Base-by-base conservation (phyloP, 2,888 invertebrate species). In the Phalera bucephala region DNA sequence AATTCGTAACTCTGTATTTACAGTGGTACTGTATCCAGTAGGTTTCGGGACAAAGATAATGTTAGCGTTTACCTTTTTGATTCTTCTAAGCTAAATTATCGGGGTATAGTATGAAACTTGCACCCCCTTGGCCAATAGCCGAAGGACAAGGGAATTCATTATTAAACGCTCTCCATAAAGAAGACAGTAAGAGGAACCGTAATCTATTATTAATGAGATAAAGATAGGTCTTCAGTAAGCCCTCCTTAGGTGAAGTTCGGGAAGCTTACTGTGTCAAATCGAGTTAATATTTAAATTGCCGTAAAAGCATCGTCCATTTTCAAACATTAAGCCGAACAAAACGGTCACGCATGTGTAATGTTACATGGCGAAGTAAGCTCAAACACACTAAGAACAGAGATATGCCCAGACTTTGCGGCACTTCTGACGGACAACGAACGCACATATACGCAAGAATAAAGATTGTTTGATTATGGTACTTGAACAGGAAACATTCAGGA, bases 171-270 rank as follows among this genome's bases (percentile, higher is more conserved):
- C 56, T 51, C 47, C 49, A 46, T 45, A 39, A 53, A 51, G 42
- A 46, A 51, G 40, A 42, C 36, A 44, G 45, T 45, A 51, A 59
- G 38, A 42, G 48, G 43, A 53, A 47, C 45, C 38, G 43, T 52
- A 53, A 53, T 55, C 43, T 56, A 56, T 51, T 53, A 58, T 54
- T 54, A 52, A 57, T 52, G 60, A 52, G 58, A 50, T 51, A 52
- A 56, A 54, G 46, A 60, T 46, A 51, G 49, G 51, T 52, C 42
- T 41, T 50, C 48, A 48, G 49, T 45, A 49, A 9, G 38, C 28
- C 39, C 47, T 28, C 34, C 35, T 35, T 23, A 33, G 33, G 33
- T 40, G 33, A n/a, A 17, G 17, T 17, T 17, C 17, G 17, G 31
- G 33, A 35, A 45, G 44, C 25, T 47, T 47, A 34, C 43, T 28